Conservation (phyloP, 2,797 vertebrate genomes). For the Saxicola maurus region DNA sequence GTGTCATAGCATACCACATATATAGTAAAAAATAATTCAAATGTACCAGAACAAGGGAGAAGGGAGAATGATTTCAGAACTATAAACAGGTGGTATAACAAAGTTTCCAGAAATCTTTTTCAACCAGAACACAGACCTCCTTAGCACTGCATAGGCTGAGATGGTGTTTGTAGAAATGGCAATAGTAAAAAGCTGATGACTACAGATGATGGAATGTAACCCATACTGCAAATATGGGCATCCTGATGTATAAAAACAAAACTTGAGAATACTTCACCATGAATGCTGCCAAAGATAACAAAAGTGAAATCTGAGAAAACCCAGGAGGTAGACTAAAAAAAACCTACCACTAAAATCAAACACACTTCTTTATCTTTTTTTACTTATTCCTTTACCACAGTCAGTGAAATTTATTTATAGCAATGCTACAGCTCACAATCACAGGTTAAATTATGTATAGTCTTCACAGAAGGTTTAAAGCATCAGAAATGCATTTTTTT, state of each 20-base stretch:
- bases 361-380: neutral
- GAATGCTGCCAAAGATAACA: neutral
- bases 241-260: neutral
- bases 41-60: neutral
- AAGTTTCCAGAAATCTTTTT: neutral
- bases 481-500: neutral
- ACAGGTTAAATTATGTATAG: neutral
- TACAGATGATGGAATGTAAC: neutral
- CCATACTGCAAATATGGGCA: neutral
- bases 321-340: neutral
- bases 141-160: neutral
- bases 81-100: neutral
- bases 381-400: neutral
- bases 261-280: neutral
- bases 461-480: neutral
- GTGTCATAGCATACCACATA: neutral
- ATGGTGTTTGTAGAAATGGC: neutral
- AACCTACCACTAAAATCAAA: neutral
- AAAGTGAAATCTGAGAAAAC: neutral
- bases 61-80: neutral
- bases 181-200: neutral
- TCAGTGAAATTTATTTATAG: neutral
- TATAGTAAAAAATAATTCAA: neutral
- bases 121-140: neutral
- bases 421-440: accelerated